Evolutionary conservation across 2,797 vertebrate genomes (phyloP).

Genomic region (Limosa lapponica): DNA sequence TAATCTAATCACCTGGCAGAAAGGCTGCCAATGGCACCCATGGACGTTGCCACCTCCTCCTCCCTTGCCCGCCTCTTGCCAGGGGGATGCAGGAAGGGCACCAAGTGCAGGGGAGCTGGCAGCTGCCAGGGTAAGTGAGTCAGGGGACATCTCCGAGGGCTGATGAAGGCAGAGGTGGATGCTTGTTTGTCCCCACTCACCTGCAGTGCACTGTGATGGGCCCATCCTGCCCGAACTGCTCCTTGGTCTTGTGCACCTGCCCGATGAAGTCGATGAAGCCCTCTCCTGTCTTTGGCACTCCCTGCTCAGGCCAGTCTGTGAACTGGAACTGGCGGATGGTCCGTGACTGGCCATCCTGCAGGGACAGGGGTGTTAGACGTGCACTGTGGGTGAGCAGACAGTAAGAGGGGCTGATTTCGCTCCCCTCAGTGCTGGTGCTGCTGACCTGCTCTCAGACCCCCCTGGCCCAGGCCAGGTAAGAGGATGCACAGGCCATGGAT

Average conservation of each 20-base stretch:
- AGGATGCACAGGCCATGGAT: neutral
- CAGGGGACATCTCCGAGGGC: neutral
- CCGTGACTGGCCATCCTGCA: constrained; percentile 94
- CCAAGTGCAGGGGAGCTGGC: neutral
- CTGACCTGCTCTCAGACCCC: neutral
- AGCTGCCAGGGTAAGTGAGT: neutral
- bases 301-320: constrained; percentile 98
- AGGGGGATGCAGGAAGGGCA: neutral
- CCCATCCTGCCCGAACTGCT: constrained; percentile 97
- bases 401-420: neutral
- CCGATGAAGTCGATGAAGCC: constrained; percentile 98
- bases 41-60: neutral
- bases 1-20: neutral
- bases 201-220: constrained; percentile 98
- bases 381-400: fast-evolving
- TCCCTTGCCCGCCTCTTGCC: neutral
- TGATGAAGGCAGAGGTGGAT: neutral
- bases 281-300: constrained; percentile 96
- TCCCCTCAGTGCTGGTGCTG: neutral
- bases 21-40: neutral
- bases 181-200: constrained; percentile 63
- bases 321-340: constrained; percentile 99
- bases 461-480: neutral
- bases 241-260: constrained; percentile 99
- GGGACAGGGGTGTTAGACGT: neutral